These are phyloP conservation scores for Sesia bembeciformis DNA, from an alignment of 2,888 invertebrate species.

Conservation along the genomic window DNA sequence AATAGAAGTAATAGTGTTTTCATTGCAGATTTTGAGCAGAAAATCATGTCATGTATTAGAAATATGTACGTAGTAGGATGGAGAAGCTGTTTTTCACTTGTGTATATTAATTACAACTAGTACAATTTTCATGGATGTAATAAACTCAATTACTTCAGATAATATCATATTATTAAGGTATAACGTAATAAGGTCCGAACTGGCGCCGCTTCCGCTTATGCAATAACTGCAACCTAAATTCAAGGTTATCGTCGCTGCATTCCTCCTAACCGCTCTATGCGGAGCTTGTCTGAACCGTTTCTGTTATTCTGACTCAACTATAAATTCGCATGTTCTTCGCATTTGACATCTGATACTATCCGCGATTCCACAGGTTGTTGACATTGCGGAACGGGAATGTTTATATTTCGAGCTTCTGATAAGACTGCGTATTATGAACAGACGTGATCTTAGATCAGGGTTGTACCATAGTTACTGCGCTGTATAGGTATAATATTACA, in stretches of 20 bases:
- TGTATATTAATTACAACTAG: no score
- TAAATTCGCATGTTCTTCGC: not conserved
- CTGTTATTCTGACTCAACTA: conserved; percentile 1
- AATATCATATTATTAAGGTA: no score
- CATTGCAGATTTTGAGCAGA: no score
- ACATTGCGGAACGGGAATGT: not conserved
- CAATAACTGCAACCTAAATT: conserved; percentile 10
- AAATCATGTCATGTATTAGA: no score
- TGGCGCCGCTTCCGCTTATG: conserved; percentile 7
- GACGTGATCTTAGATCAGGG: not conserved
- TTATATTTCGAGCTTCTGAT: not conserved
- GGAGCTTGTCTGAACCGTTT: conserved; percentile 2
- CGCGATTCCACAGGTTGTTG: not conserved
- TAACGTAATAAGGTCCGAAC: not conserved
- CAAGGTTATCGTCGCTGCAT: conserved; percentile 33
- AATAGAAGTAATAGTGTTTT: no score
- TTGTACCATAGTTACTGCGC: not conserved
- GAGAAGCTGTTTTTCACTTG: no score
- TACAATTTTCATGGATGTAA: no score
- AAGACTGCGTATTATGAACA: not conserved
- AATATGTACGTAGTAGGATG: no score
- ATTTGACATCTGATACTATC: not conserved
- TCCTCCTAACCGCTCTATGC: conserved; percentile 19
- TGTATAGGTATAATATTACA: not conserved
- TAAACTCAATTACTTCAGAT: no score